phyloP scores from a whole-genome alignment of 2,113 vertebrate species.

The Dasypus novemcinctus region DNA sequence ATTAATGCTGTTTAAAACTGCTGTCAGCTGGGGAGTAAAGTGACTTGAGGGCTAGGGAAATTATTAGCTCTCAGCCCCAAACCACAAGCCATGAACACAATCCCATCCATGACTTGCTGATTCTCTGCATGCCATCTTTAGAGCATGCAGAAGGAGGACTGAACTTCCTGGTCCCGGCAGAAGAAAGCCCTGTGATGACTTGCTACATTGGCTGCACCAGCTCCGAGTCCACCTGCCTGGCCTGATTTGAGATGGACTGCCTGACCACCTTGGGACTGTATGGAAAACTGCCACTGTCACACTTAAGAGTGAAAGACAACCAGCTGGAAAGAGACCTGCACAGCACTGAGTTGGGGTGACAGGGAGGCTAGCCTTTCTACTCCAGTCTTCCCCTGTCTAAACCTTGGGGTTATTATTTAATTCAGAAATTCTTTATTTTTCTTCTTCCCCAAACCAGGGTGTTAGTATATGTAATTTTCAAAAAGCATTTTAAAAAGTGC shows the following conservation, averaged over 20 bases:
- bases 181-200: neutral
- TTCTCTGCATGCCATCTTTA: neutral
- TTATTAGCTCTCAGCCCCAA: neutral
- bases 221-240: slow-evolving; percentile 20
- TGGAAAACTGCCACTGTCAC: slow-evolving; percentile 18
- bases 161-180: neutral
- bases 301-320: neutral
- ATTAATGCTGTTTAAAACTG: slow-evolving; percentile 36
- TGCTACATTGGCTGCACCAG: neutral
- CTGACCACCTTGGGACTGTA: neutral
- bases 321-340: neutral
- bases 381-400: neutral
- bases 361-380: neutral
- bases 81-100: neutral
- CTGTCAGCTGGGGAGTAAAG: neutral
- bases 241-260: slow-evolving; percentile 20
- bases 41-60: slow-evolving; percentile 15
- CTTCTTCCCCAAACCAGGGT: neutral
- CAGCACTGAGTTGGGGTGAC: neutral
- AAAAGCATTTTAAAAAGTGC: neutral
- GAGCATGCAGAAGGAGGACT: neutral
- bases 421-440: neutral
- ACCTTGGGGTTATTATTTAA: neutral
- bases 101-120: neutral
- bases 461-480: neutral